These are phyloP conservation scores for Labeo catla DNA, from an alignment of 2,113 vertebrate genomes.

Conservation along the genomic window DNA sequence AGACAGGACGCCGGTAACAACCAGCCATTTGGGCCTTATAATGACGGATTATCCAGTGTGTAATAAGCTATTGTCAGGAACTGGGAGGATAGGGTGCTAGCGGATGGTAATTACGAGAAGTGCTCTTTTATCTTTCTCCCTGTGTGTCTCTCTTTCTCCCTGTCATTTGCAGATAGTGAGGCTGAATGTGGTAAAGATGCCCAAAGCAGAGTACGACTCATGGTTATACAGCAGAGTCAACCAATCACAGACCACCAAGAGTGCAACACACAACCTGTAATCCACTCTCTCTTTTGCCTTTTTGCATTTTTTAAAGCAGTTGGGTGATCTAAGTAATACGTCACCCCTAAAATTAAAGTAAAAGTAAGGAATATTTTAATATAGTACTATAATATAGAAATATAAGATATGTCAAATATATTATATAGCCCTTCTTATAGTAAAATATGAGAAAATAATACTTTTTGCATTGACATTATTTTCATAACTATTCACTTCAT, in stretches of 20 bases:
- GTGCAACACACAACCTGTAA: not conserved
- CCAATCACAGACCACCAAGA: slow-evolving; percentile 15
- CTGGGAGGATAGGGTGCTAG: slow-evolving; percentile 7
- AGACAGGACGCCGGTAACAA: not conserved
- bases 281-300: not conserved
- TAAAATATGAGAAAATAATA: not conserved
- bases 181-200: slow-evolving; percentile 76
- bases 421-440: not conserved
- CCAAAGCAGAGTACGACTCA: slow-evolving; percentile 70
- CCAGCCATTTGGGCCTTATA: not conserved
- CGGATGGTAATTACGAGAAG: slow-evolving; percentile 6
- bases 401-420: not conserved
- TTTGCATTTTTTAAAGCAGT: not conserved
- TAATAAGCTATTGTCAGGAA: slow-evolving; percentile 36
- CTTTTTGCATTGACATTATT: not conserved
- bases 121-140: slow-evolving; percentile 8
- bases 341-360: not conserved
- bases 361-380: not conserved
- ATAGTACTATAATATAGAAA: not conserved
- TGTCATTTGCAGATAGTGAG: slow-evolving; percentile 74
- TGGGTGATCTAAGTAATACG: not conserved
- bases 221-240: slow-evolving; percentile 71
- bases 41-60: slow-evolving; percentile 21
- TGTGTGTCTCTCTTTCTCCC: slow-evolving; percentile 35
- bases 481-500: not conserved